Evolutionary conservation across 2,888 invertebrate species (phyloP), one percentile per base, ranked within the genome.

Genomic region (Drosophila paracracens): DNA sequence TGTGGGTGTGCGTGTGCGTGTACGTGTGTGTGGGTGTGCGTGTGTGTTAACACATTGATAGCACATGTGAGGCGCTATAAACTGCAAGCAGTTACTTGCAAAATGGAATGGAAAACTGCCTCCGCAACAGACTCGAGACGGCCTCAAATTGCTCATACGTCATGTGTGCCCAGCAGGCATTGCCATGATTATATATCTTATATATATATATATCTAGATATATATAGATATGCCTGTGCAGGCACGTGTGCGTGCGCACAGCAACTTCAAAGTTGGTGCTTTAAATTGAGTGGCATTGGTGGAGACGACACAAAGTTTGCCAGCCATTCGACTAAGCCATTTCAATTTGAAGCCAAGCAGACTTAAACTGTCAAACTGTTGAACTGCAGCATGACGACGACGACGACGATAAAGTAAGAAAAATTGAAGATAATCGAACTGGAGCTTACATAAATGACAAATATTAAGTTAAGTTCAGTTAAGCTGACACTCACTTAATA

Each of bases 21-120:
- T 46, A 52, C 59, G 59, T 43, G 46, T 29, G 56, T 40, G 50
- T 50, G 36, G n/a, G 36, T 46, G 53, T 31, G 50, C 21, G 57
- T 51, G 69, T 73, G 27, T 68, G 67, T 61, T 69, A 57, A 68
- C 85, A 87, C 89, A 89, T 84, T 88, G 88, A 89, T 84, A 82
- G 89, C 85, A 89, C 89, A 82, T 89, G 84, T 63, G 89, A 79
- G 85, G 83, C 89, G 89, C 88, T 85, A 85, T 88, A 84, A 84
- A 89, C 88, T 84, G 89, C 84, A 89, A 84, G 85, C 88, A 84
- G 85, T 89, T 87, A 82, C 85, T 81, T 38, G 61, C 71, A 67
- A 78, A 76, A 67, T 66, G 80, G 60, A 63, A 66, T 70, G 71
- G 76, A 68, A 71, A 78, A 76, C 81, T 67, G 79, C 62, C 76